Base-by-base conservation (phyloP, 1,140 invertebrate species). In the Idris sp. region DNA sequence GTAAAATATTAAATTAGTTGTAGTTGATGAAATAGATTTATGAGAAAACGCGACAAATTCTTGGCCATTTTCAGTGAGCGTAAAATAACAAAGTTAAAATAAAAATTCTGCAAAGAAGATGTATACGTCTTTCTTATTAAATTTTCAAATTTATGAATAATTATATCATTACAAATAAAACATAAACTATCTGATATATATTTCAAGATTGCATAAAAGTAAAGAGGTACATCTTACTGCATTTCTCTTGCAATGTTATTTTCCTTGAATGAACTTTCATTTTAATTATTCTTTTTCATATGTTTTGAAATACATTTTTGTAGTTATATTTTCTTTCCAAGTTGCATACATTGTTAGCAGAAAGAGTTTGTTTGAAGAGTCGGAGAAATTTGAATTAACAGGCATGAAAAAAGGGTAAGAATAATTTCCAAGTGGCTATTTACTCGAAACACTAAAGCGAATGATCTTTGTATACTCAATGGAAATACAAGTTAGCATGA, bases 371-470 rank as follows among this genome's bases (percentile, higher is more conserved):
- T 41, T 59, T 33, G 33, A 43, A 46, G 38, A 68, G 28, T 25
- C 13, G 62, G 38, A 68, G 58, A 71, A 72, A 69, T 76, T 67
- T 58, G 46, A 49, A 65, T 61, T 25, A 58, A 54, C 31, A 58
- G 15, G 30, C 51, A 62, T 30, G 43, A 56, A 54, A 43, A 58
- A 58, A 67, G 51, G 14, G 15, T 36, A 16, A 26, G 46, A 61
- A 67, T 54, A 43, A 72, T 72, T 51, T 72, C 64, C 26, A 68
- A 76, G 58, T 59, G 54, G 62, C 64, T 69, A 53, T 72, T 73
- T 72, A 44, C 56, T 59, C 51, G 44, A 44, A 61, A 59, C 62
- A 72, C 64, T 64, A 31, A 58, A 31, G 44, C 49, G 30, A 31
- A 40, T 14, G 31, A 73, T 73, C 74, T 64, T 72, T 76, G 62